Evolutionary conservation across 2,888 invertebrate genomes (phyloP).

Genomic region (Endotricha flammealis): DNA sequence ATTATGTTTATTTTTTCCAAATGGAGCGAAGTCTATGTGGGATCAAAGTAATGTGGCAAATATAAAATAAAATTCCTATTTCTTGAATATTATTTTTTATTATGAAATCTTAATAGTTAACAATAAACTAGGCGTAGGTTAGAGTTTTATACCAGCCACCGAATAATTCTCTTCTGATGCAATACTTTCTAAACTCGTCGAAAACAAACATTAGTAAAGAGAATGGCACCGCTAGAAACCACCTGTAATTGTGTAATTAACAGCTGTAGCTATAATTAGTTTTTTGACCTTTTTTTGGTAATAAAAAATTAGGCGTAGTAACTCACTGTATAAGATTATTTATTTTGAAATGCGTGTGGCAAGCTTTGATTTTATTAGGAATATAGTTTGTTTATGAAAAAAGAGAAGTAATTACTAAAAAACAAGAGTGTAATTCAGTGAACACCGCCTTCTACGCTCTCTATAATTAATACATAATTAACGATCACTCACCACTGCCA

Average conservation of each 20-base stretch:
- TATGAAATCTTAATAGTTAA: slow-evolving; percentile 1
- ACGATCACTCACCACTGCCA: slow-evolving; percentile 52
- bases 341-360: too few relatives aligned
- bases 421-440: too few relatives aligned
- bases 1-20: slow-evolving; percentile 6
- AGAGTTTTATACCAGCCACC: slow-evolving; percentile 57
- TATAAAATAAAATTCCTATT: slow-evolving; percentile 19
- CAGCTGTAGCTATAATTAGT: too few relatives aligned
- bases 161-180: slow-evolving; percentile 72
- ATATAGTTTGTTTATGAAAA: too few relatives aligned
- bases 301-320: too few relatives aligned
- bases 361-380: too few relatives aligned
- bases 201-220: slow-evolving; percentile 83
- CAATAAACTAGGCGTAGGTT: slow-evolving; percentile 47
- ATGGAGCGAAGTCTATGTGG: slow-evolving; percentile 20
- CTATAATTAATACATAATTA: too few relatives aligned
- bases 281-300: too few relatives aligned
- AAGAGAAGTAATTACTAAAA: too few relatives aligned
- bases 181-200: slow-evolving; percentile 85
- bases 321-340: too few relatives aligned
- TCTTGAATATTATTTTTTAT: slow-evolving; percentile 18
- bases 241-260: slow-evolving; percentile 64
- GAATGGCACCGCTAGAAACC: slow-evolving; percentile 86
- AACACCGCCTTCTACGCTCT: too few relatives aligned
- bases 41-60: slow-evolving; percentile 26